phyloP scores from a whole-genome alignment of 64 coral and sea anemone genomes.

The Montipora sp. region DNA sequence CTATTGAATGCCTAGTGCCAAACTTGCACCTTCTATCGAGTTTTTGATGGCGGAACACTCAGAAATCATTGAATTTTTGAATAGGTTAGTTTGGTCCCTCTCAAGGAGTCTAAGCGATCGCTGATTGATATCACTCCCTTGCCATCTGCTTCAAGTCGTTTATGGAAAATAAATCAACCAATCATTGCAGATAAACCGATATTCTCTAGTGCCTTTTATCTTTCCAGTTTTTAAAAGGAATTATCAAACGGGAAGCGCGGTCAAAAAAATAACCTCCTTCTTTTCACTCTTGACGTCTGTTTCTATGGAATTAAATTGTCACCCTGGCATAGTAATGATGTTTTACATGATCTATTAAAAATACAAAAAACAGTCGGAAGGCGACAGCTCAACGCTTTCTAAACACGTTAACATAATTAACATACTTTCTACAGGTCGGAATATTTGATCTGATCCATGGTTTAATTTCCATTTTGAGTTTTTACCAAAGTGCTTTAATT shows the following conservation, averaged over 20 bases:
- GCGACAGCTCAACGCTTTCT: not conserved
- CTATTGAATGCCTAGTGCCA: no score
- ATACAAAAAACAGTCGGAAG: not conserved
- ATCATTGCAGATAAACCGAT: not conserved
- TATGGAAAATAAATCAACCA: not conserved
- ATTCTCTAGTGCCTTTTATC: not conserved
- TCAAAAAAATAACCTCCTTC: not conserved
- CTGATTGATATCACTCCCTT: not conserved
- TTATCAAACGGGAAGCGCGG: not conserved
- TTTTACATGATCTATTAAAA: not conserved
- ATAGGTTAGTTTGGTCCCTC: not conserved
- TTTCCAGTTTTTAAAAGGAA: not conserved
- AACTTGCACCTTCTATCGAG: no score
- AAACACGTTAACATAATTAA: constrained; percentile 42
- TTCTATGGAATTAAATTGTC: not conserved
- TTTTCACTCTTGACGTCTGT: not conserved
- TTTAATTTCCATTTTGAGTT: not conserved
- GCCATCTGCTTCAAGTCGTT: constrained; percentile 1
- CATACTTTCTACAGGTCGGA: constrained; percentile 8
- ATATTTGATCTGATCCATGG: not conserved
- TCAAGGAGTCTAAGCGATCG: not conserved
- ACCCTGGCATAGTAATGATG: not conserved
- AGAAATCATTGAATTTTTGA: not conserved
- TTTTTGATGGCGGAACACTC: not conserved
- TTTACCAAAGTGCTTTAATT: not conserved